Percentiles rank a stretch among this genome's conserved stretches.
Evolutionary conservation across 2,888 invertebrate species (phyloP).

Genomic region (Stegophylla sp.): DNA sequence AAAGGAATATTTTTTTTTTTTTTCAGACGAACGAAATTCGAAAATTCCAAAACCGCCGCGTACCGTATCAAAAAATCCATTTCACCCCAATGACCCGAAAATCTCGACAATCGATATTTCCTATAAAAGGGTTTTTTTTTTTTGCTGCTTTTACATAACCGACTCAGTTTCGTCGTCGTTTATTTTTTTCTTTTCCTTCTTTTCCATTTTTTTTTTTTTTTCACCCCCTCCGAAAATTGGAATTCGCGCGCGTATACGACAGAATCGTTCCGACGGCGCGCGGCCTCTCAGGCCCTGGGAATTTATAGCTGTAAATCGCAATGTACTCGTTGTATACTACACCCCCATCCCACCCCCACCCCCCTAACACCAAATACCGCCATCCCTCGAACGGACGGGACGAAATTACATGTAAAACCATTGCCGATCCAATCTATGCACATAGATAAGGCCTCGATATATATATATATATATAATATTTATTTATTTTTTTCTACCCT

Average conservation of each 20-base stretch:
- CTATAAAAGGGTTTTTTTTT: constrained; percentile 17
- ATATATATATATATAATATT: too few relatives aligned
- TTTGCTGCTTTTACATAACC: background rate
- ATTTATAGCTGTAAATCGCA: constrained; percentile 44
- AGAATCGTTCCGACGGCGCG: constrained; percentile 2
- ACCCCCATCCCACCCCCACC: too few relatives aligned
- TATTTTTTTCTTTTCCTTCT: background rate
- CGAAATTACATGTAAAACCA: constrained; percentile 23
- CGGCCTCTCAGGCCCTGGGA: constrained; percentile 10
- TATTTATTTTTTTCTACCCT: too few relatives aligned
- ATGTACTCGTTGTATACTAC: constrained; percentile 12
- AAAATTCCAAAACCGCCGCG: constrained; percentile 7
- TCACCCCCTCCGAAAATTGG: constrained; percentile 8
- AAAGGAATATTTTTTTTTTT: background rate
- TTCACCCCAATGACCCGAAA: constrained; percentile 27
- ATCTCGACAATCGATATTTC: constrained; percentile 20
- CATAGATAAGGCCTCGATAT: too few relatives aligned
- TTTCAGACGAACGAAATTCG: constrained; percentile 13
- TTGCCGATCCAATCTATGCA: background rate
- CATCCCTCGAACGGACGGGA: too few relatives aligned
- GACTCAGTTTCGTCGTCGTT: constrained; percentile 22
- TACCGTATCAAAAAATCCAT: constrained; percentile 24
- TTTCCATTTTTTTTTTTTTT: constrained; percentile 4
- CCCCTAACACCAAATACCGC: too few relatives aligned
- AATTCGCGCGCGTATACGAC: constrained; percentile 20